These are phyloP conservation scores for Ophonus ardosiacus DNA, from an alignment of 2,888 invertebrate genomes.

Conservation along the genomic window DNA sequence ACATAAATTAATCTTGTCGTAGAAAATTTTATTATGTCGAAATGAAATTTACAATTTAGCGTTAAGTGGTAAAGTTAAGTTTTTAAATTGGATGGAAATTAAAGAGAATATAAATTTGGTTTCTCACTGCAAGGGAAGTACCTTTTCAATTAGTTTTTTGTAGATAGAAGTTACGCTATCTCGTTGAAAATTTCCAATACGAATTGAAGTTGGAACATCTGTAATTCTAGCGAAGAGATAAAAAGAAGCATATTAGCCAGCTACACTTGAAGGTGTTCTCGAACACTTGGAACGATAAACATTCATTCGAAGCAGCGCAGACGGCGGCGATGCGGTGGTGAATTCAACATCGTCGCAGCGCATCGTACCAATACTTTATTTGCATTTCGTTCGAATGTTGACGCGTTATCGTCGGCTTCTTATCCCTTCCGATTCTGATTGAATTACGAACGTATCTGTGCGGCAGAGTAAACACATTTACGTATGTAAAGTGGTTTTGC, in stretches of 20 bases:
- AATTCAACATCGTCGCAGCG: constrained; percentile 26
- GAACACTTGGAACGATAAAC: constrained; percentile 50
- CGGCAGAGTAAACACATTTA: constrained; percentile 44
- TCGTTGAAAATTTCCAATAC: constrained; percentile 30
- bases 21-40: background rate
- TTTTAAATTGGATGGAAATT: background rate
- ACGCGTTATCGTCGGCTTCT: constrained; percentile 58
- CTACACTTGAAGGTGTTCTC: constrained; percentile 44
- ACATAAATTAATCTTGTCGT: background rate
- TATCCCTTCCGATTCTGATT: constrained; percentile 59
- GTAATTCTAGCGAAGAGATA: constrained; percentile 27
- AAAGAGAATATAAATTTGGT: background rate
- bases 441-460: constrained; percentile 59
- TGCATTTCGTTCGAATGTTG: constrained; percentile 61
- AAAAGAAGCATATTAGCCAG: constrained; percentile 47
- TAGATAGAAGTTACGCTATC: background rate
- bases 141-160: constrained; percentile 27
- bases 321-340: constrained; percentile 4
- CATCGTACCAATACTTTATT: constrained; percentile 58
- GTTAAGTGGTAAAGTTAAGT: background rate
- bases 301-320: constrained; percentile 40
- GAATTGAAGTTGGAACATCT: background rate
- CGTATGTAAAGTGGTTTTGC: constrained; percentile 45
- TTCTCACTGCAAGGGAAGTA: background rate
- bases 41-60: background rate